Evolutionary conservation across 2,888 invertebrate species (phyloP), one percentile per base, ranked within the genome.

Genomic region (Agriopis marginaria): DNA sequence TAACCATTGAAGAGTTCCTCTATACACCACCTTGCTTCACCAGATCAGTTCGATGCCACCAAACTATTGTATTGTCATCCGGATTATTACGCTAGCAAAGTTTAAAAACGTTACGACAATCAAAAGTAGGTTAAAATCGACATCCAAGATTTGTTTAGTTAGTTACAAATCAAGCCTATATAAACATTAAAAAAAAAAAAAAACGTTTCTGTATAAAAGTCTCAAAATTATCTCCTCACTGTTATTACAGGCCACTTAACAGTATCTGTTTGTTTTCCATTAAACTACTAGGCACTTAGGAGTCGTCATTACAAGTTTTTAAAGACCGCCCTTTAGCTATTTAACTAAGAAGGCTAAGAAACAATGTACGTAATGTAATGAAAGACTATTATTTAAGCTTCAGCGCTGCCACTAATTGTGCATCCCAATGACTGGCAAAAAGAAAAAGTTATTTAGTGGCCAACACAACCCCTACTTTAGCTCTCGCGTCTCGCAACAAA

Each of bases 401-500:
- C 53, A 60, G 47, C 65, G 14, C 45, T 53, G 17, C 32, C 58
- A 53, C 12, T 47, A 66, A 63, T 60, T 61, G 53, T 54, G 39
- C 54, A 49, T 50, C 53, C 51, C 65, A 39, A 17, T 49, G 47
- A 66, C 49, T 70, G 62, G 47, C 62, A 40, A 58, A 40, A 42
- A 55, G 40, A 66, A 66, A 54, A 53, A 54, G 40, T 17, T 40
- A 54, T 60, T 66, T 45, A 54, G 42, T 32, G 39, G 11, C 4
- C 39, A 45, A 47, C 65, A 8, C 12, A 42, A 14, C 11, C 47
- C 66, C 66, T 71, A 68, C 73, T 74, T 73, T 65, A 47, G 66
- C 54, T 63, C 66, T 60, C 53, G 54, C 47, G 32, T 51, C 66
- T 68, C 42, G 67, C 74, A 77, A 72, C 75, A 68, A 75, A 66